Evolutionary conservation across 2,113 vertebrate genomes (phyloP).

Genomic region (Arenaria interpres): DNA sequence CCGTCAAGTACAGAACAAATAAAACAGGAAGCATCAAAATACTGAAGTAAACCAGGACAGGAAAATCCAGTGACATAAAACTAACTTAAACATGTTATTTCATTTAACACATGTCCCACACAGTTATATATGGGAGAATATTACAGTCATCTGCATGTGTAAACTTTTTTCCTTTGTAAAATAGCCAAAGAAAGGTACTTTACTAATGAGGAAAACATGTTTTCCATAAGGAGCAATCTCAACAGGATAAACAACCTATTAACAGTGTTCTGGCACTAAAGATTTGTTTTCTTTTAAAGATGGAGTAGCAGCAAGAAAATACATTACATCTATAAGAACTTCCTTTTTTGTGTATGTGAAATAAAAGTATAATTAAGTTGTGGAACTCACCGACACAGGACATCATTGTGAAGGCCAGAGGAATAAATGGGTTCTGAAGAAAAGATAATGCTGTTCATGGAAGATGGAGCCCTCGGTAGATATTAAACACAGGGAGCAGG

Average conservation of each 20-base stretch:
- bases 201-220: neutral
- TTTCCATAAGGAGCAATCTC: neutral
- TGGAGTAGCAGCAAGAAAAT: slow-evolving; percentile 36
- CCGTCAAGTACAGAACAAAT: slow-evolving; percentile 27
- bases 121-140: neutral
- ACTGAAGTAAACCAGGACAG: slow-evolving; percentile 54
- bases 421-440: neutral
- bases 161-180: slow-evolving; percentile 43
- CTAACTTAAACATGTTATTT: neutral
- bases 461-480: neutral
- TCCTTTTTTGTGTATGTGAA: too few species aligned
- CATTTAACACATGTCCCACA: neutral
- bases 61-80: slow-evolving; percentile 60
- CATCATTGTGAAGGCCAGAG: neutral
- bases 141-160: slow-evolving; percentile 70
- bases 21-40: slow-evolving; percentile 56
- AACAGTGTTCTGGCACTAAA: neutral
- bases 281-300: neutral
- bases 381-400: neutral
- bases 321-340: too few species aligned
- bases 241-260: neutral
- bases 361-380: neutral
- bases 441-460: neutral
- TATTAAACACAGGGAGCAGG: rapidly evolving
- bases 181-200: neutral